These are phyloP conservation scores for Theonella swinhoei DNA, from an alignment of 37 sponge, comb jelly and placozoan species.

Conservation along the genomic window DNA sequence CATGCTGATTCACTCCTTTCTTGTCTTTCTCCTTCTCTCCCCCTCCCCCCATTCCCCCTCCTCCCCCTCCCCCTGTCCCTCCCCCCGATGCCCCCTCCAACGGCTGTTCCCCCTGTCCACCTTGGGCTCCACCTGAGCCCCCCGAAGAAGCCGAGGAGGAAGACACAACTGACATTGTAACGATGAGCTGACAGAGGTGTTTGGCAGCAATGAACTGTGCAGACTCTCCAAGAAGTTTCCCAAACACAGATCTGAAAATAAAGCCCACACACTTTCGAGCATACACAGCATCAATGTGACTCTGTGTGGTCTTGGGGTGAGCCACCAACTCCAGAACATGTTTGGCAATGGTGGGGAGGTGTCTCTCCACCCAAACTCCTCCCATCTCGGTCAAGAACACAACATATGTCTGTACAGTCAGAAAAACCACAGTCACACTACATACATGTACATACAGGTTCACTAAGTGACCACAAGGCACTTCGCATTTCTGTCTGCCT, in stretches of 20 bases:
- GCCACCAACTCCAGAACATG: slow-evolving; percentile 84
- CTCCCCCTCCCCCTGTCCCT: not conserved
- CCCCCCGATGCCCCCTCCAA: not conserved
- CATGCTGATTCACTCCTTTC: slow-evolving; percentile 55
- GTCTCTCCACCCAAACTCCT: slow-evolving; percentile 84
- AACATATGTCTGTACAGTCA: slow-evolving; percentile 73
- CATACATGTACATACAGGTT: slow-evolving; percentile 12
- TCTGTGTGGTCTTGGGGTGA: slow-evolving; percentile 76
- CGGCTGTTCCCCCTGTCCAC: not conserved
- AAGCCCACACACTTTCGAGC: slow-evolving; percentile 91
- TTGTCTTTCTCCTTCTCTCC: not conserved
- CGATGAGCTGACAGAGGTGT: slow-evolving; percentile 69
- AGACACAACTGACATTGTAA: not conserved
- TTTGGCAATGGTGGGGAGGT: slow-evolving; percentile 66
- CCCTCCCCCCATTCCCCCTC: not conserved
- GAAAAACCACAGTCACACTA: not conserved
- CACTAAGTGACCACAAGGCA: slow-evolving; percentile 52
- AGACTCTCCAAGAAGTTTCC: slow-evolving; percentile 83
- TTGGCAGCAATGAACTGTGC: slow-evolving; percentile 85
- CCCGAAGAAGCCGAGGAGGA: not conserved
- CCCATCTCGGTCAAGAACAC: slow-evolving; percentile 92
- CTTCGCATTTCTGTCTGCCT: slow-evolving; percentile 51
- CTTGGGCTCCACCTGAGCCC: not conserved
- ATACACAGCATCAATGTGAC: slow-evolving; percentile 94
- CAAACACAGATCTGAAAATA: slow-evolving; percentile 73